Evolutionary conservation across 2,888 invertebrate species (phyloP), one percentile per base, ranked within the genome.

Genomic region (Himalopsyche kuldschensis): DNA sequence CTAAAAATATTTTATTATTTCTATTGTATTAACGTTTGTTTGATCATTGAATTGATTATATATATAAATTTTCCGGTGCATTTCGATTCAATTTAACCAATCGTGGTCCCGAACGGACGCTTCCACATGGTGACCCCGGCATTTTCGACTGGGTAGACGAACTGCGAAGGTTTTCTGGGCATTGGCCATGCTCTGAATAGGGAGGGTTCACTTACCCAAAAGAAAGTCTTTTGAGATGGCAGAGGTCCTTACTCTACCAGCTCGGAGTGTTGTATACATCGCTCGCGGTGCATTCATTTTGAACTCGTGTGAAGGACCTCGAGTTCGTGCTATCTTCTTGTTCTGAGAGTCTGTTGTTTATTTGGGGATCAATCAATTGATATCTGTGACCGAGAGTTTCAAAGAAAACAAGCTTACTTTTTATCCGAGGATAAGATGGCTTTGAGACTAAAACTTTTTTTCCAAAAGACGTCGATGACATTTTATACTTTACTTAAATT

Each of bases 81-180:
- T 8, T 10, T 35, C 6, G 4, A 35, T 4, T 35, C 4, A 8
- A 35, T 35, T 35, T 8, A 35, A n/a, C n/a, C 10, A 35, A 48
- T 17, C 5, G 10, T 24, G n/a, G n/a, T 35, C 31, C n/a, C 11
- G 46, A 27, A 11, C 31, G 20, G 15, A 11, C 6, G n/a, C 15
- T 3, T 20, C 3, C 24, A 8, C 8, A 55, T 55, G 55, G 55
- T 55, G 55, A 55, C 55, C n/a, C 55, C 24, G 1, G 55, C 75
- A 79, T 79, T 82, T 82, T 82, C 27, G 82, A 75, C 80, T 46
- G 83, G 83, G 83, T 83, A 77, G 83, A 83, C 69, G 80, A 83
- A 83, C 83, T 80, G 48, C 48, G 76, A 80, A 83, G 83, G 80
- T 77, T 83, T 82, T 55, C 20, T 82, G 82, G 75, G 79, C 78